Conservation (phyloP, 2,113 vertebrate species). For the Bos indicus region DNA sequence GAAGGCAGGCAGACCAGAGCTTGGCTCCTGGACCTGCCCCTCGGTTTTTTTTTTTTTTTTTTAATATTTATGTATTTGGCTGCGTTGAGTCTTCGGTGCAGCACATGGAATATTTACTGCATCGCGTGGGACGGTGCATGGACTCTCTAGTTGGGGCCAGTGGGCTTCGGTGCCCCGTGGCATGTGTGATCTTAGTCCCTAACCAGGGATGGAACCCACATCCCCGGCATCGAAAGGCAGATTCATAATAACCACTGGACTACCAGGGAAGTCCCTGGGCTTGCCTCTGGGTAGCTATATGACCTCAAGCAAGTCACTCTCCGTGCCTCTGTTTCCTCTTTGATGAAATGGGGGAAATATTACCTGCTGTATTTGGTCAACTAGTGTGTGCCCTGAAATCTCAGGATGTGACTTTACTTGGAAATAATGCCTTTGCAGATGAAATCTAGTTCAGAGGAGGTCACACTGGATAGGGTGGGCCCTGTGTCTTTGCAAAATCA, state of each 20-base stretch:
- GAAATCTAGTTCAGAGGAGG: accelerated
- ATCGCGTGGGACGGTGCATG: accelerated
- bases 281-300: accelerated
- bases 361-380: background rate
- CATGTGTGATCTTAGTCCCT: background rate
- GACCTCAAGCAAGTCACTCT: background rate
- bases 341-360: background rate
- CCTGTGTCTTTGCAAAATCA: background rate
- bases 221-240: background rate
- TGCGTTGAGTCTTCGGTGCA: background rate
- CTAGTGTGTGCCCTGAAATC: background rate
- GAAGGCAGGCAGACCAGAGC: background rate
- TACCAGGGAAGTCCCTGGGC: background rate
- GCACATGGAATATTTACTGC: accelerated
- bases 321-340: background rate
- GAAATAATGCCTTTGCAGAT: background rate
- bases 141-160: background rate
- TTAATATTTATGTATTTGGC: background rate
- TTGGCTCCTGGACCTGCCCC: background rate
- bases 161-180: background rate
- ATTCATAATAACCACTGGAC: background rate
- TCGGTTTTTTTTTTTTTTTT: background rate
- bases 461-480: accelerated
- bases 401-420: background rate
- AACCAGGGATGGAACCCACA: background rate